Conservation (phyloP, 2,888 invertebrate genomes). For the Pandemis cinnamomeana region DNA sequence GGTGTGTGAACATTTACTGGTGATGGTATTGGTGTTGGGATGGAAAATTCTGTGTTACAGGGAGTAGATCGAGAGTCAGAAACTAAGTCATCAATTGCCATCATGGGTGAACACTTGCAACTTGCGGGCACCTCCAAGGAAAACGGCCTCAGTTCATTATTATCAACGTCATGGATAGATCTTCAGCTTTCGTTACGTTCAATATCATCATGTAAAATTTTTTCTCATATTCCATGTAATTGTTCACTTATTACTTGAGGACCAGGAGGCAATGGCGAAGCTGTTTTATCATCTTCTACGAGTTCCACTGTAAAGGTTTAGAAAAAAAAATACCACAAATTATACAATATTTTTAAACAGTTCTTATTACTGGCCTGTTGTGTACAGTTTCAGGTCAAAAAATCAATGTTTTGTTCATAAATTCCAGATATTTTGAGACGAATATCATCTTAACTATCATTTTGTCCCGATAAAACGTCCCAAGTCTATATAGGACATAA, state of each 20-base stretch:
- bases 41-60: constrained; percentile 38
- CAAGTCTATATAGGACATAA: constrained; percentile 36
- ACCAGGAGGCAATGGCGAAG: constrained; percentile 36
- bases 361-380: neutral
- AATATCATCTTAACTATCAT: constrained; percentile 40
- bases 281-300: neutral
- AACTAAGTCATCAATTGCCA: constrained; percentile 38
- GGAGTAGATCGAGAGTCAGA: constrained; percentile 30
- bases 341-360: constrained; percentile 2
- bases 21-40: constrained; percentile 44
- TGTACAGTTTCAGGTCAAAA: neutral
- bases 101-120: constrained; percentile 39
- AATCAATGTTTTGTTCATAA: constrained; percentile 7
- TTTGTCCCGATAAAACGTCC: constrained; percentile 39
- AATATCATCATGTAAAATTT: constrained; percentile 2
- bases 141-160: constrained; percentile 40
- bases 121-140: constrained; percentile 40
- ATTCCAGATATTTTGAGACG: constrained; percentile 30
- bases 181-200: constrained; percentile 32
- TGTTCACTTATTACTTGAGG: constrained; percentile 37
- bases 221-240: neutral
- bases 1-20: constrained; percentile 37
- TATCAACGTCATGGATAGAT: constrained; percentile 36
- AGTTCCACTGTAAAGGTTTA: neutral
- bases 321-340: neutral